Conservation (phyloP, 2,888 invertebrate genomes). For the Cosmopolites sordidus region DNA sequence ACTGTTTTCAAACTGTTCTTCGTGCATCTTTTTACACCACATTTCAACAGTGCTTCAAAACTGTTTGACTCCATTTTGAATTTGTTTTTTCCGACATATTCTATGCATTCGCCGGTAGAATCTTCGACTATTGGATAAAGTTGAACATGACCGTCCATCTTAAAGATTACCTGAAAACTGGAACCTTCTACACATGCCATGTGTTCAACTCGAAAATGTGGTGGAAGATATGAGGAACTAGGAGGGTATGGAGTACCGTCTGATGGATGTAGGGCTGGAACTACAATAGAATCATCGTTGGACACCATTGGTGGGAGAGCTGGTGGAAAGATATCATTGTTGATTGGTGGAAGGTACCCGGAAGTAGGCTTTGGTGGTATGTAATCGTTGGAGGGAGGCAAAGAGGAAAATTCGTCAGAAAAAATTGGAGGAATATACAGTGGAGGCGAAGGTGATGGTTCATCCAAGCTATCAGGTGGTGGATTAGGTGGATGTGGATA, state of each 20-base stretch:
- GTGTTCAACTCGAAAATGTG: slow-evolving; percentile 37
- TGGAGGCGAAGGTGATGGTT: slow-evolving; percentile 30
- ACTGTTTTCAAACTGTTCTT: slow-evolving; percentile 2
- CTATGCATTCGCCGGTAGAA: slow-evolving; percentile 37
- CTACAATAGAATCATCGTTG: slow-evolving; percentile 33
- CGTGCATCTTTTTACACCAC: slow-evolving; percentile 52
- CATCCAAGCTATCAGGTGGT: slow-evolving; percentile 30
- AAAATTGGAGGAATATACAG: slow-evolving; percentile 35
- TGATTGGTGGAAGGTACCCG: slow-evolving; percentile 34
- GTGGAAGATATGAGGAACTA: slow-evolving; percentile 6
- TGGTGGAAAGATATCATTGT: slow-evolving; percentile 24
- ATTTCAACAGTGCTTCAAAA: slow-evolving; percentile 49
- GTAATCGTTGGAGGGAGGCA: slow-evolving; percentile 11
- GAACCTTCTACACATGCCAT: slow-evolving; percentile 44
- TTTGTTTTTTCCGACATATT: slow-evolving; percentile 33
- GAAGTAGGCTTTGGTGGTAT: slow-evolving; percentile 19
- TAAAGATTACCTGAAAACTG: slow-evolving; percentile 42
- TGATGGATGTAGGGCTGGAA: slow-evolving; percentile 30
- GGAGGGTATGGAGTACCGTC: slow-evolving; percentile 10
- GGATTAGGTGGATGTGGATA: slow-evolving; percentile 34
- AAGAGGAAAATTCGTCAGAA: slow-evolving; percentile 29
- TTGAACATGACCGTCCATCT: slow-evolving; percentile 8
- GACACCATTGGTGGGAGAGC: slow-evolving; percentile 11
- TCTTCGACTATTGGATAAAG: slow-evolving; percentile 37
- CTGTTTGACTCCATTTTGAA: slow-evolving; percentile 49